These are phyloP conservation scores for Platycnemis pennipes DNA, from an alignment of 2,888 invertebrate genomes.

Conservation along the genomic window DNA sequence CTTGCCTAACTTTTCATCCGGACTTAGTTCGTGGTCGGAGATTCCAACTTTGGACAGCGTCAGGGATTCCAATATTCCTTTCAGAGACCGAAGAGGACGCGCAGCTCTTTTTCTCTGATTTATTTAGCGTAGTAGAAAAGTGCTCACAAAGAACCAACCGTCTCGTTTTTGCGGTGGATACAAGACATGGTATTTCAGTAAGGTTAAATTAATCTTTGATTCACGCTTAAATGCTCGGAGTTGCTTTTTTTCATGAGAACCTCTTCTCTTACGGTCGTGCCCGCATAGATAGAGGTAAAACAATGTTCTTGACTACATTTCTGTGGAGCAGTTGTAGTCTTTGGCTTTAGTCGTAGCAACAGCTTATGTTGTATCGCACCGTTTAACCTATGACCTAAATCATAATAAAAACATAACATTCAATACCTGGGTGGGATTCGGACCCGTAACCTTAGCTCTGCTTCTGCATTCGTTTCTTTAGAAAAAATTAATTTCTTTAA, in stretches of 20 bases:
- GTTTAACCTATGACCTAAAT: too few relatives aligned
- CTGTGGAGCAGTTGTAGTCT: too few relatives aligned
- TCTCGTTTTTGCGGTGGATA: neutral
- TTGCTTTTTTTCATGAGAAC: neutral
- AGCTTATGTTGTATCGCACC: too few relatives aligned
- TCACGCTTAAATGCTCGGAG: neutral
- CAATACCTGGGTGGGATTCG: too few relatives aligned
- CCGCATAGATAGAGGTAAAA: neutral
- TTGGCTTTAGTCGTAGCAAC: too few relatives aligned
- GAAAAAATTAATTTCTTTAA: too few relatives aligned
- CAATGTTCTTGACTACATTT: too few relatives aligned
- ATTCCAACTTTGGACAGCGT: neutral
- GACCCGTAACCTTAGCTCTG: too few relatives aligned
- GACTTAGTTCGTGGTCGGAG: neutral
- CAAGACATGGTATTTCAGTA: neutral
- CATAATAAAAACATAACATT: too few relatives aligned
- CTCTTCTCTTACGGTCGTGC: neutral
- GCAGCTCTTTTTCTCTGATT: neutral
- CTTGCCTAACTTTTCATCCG: neutral
- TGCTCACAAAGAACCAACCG: neutral
- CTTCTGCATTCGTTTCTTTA: too few relatives aligned
- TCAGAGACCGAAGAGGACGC: neutral
- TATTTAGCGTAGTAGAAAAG: neutral
- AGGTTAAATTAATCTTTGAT: neutral
- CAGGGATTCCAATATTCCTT: neutral